Conservation (phyloP, 2,113 vertebrate genomes). For the Helogale parvula region DNA sequence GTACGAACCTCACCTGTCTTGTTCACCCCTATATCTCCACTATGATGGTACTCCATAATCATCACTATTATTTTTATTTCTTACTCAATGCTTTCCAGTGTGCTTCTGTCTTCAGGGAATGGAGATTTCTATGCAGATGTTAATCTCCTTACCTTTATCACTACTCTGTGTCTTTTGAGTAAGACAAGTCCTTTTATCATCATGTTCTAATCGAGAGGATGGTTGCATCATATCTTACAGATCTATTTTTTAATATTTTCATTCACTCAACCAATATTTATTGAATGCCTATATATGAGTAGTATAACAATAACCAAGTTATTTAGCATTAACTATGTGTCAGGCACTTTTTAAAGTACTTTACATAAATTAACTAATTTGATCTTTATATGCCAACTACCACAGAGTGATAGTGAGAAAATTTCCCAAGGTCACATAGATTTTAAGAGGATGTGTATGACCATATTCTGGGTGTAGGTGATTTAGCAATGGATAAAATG, state of each 20-base stretch:
- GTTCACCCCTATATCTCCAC: background rate
- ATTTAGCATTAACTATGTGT: background rate
- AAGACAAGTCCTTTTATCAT: background rate
- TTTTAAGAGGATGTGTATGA: background rate
- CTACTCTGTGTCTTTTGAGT: background rate
- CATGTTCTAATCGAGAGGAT: background rate
- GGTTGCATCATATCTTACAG: background rate
- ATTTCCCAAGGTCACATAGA: background rate
- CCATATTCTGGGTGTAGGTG: background rate
- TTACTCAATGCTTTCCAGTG: background rate
- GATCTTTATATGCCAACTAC: background rate
- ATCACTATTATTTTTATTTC: background rate
- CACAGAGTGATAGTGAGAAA: background rate
- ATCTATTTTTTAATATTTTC: background rate
- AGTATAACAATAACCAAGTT: background rate
- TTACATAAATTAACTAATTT: background rate
- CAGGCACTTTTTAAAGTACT: background rate
- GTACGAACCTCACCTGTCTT: background rate
- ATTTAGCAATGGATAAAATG: background rate
- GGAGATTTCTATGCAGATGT: background rate
- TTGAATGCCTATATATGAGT: background rate
- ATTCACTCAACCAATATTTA: background rate
- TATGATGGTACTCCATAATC: background rate
- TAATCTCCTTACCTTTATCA: background rate
- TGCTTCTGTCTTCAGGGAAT: slow-evolving; percentile 21